Evolutionary conservation across 2,797 vertebrate genomes (phyloP).

Genomic region (Halcyon smyrnensis): DNA sequence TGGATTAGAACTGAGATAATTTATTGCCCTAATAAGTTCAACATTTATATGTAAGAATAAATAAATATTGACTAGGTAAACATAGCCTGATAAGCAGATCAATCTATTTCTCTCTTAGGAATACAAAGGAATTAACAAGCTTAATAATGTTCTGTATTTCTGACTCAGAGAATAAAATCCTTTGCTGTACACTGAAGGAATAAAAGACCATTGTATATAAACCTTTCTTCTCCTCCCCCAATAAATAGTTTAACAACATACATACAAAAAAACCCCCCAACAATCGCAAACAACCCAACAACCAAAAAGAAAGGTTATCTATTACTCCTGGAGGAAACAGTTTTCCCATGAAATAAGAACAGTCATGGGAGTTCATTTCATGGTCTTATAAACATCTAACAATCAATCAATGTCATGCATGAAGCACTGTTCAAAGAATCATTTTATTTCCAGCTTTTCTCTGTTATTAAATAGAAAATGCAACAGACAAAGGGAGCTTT

Average conservation of each 20-base stretch:
- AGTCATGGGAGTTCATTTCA: not conserved
- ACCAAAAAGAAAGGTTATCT: not conserved
- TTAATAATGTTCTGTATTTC: not conserved
- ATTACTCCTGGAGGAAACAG: not conserved
- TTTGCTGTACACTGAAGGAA: not conserved
- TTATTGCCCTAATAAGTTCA: conserved; percentile 14
- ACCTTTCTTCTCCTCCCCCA: not conserved
- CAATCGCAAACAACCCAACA: not conserved
- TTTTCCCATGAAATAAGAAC: not conserved
- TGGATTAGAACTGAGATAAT: not conserved
- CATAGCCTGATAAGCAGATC: conserved; percentile 8
- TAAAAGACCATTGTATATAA: not conserved
- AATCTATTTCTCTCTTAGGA: conserved; percentile 6
- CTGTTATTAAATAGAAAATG: not conserved
- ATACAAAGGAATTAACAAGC: conserved; percentile 5
- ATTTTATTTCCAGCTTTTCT: not conserved
- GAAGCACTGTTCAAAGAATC: not conserved
- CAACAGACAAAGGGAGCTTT: not conserved
- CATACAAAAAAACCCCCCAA: rapidly evolving
- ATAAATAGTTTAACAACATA: not conserved
- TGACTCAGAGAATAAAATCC: not conserved
- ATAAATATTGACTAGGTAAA: conserved; percentile 42
- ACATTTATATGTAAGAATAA: not conserved
- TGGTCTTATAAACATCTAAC: not conserved
- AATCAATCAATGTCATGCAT: not conserved